Conservation (phyloP, 1,140 invertebrate genomes). For the Trichogramma pretiosum region DNA sequence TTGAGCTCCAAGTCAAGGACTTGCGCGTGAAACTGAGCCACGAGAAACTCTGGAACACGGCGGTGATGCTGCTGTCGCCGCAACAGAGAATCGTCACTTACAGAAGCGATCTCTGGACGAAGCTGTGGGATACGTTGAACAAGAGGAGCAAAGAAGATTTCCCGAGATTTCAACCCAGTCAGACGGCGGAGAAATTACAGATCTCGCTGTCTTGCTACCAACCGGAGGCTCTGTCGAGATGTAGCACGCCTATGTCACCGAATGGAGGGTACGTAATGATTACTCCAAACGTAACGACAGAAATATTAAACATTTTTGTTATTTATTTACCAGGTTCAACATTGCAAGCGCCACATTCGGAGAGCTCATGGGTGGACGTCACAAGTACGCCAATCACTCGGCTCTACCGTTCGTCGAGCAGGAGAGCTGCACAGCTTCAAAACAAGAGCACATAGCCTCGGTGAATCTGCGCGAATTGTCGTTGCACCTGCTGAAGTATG, state of each 20-base stretch:
- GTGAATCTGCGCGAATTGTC: slow-evolving; percentile 76
- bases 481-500: slow-evolving; percentile 68
- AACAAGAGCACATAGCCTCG: slow-evolving; percentile 77
- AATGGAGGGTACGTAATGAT: slow-evolving; percentile 40
- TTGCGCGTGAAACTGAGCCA: slow-evolving; percentile 49
- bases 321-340: slow-evolving; percentile 18
- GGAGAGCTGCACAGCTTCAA: slow-evolving; percentile 77
- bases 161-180: slow-evolving; percentile 55
- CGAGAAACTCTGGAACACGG: slow-evolving; percentile 68
- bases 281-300: background rate
- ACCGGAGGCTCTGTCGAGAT: slow-evolving; percentile 74
- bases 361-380: slow-evolving; percentile 40
- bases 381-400: slow-evolving; percentile 33
- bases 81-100: slow-evolving; percentile 71
- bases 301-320: background rate
- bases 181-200: slow-evolving; percentile 65
- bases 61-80: slow-evolving; percentile 72
- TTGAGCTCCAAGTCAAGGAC: slow-evolving; percentile 47
- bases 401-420: slow-evolving; percentile 67
- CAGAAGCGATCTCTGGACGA: slow-evolving; percentile 71
- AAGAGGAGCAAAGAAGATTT: slow-evolving; percentile 49
- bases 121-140: slow-evolving; percentile 62
- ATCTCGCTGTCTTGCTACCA: slow-evolving; percentile 73
- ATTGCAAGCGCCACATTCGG: slow-evolving; percentile 35
- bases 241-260: slow-evolving; percentile 72